Conservation (phyloP, 2,888 invertebrate genomes). For the Tachina grossa region DNA sequence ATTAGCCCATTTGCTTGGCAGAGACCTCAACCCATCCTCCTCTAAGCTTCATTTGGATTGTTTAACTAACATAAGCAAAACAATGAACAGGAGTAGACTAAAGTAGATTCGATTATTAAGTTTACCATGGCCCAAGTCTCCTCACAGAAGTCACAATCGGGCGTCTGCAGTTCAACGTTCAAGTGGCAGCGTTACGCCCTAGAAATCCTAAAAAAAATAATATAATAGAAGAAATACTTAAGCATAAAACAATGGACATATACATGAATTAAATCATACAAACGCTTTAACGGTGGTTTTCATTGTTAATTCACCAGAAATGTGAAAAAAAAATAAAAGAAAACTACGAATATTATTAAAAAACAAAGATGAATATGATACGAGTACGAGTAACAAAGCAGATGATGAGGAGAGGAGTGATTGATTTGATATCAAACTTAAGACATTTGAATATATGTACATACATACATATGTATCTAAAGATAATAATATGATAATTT, state of each 20-base stretch:
- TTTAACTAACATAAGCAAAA: slow-evolving; percentile 60
- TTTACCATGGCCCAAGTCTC: slow-evolving; percentile 72
- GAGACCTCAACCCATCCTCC: slow-evolving; percentile 69
- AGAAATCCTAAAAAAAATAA: slow-evolving; percentile 73
- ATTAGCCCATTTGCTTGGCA: slow-evolving; percentile 57
- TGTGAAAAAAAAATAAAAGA: slow-evolving; percentile 5
- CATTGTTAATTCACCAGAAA: slow-evolving; percentile 25
- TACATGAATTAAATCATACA: slow-evolving; percentile 63
- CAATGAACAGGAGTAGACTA: slow-evolving; percentile 71
- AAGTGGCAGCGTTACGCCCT: slow-evolving; percentile 82
- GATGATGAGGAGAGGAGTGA: not conserved
- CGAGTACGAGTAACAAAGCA: slow-evolving; percentile 5
- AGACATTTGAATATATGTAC: slow-evolving; percentile 6
- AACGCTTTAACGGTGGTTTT: slow-evolving; percentile 23
- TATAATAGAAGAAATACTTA: slow-evolving; percentile 42
- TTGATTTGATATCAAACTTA: not conserved
- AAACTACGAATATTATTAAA: not conserved
- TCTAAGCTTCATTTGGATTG: slow-evolving; percentile 66
- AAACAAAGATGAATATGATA: slow-evolving; percentile 27
- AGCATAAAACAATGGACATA: slow-evolving; percentile 38
- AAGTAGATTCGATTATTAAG: slow-evolving; percentile 74
- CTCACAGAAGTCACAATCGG: slow-evolving; percentile 81
- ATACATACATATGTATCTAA: no score
- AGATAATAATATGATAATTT: not conserved
- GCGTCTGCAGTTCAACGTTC: slow-evolving; percentile 82